phyloP scores from a whole-genome alignment of 2,797 vertebrate genomes.

The Acropternis orthonyx region DNA sequence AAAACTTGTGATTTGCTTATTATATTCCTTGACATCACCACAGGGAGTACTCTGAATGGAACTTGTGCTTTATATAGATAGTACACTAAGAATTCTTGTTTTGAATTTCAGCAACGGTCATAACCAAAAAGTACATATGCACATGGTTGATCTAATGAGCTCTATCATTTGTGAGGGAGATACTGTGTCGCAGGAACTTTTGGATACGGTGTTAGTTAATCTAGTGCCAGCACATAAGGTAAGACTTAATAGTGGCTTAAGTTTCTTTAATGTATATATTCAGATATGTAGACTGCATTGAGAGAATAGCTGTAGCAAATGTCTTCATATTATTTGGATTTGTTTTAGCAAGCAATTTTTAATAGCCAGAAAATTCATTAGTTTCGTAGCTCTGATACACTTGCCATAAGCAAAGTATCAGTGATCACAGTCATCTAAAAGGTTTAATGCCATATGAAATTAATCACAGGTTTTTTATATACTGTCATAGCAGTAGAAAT shows the following conservation, averaged over 20 bases:
- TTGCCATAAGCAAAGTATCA: background rate
- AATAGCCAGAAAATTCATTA: background rate
- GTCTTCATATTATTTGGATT: background rate
- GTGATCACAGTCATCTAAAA: background rate
- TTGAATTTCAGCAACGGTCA: constrained; percentile 91
- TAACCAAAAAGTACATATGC: constrained; percentile 99
- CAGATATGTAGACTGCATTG: background rate
- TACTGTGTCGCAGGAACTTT: constrained; percentile 94
- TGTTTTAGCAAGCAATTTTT: background rate
- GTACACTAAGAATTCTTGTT: background rate
- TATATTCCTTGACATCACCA: background rate
- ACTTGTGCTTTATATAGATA: background rate
- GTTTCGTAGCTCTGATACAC: background rate
- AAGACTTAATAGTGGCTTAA: background rate
- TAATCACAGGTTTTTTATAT: background rate
- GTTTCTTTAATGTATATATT: background rate
- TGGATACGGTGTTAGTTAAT: constrained; percentile 96
- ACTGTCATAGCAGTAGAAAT: rapidly evolving
- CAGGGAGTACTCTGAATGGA: background rate
- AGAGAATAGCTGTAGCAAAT: background rate
- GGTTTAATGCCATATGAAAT: background rate
- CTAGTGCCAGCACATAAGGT: constrained; percentile 98
- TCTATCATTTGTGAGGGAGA: constrained; percentile 98
- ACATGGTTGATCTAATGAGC: constrained; percentile 99
- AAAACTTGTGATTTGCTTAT: background rate